phyloP scores from a whole-genome alignment of 2,888 invertebrate species.

The Oegoconia quadripuncta region DNA sequence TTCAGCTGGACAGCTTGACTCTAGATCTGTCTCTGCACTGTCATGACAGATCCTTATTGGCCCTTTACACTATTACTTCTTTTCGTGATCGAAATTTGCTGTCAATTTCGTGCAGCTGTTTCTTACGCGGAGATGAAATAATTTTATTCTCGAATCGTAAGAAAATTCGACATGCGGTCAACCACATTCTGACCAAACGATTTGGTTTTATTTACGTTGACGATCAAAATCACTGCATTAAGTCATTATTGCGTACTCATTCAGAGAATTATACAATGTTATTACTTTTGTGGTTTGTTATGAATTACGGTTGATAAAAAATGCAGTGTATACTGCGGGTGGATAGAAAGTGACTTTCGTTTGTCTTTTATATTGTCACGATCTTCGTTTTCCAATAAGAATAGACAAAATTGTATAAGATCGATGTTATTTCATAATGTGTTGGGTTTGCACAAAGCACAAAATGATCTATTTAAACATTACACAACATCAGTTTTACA shows the following conservation, averaged over 20 bases:
- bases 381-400: background rate
- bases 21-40: no score
- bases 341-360: slow-evolving; percentile 7
- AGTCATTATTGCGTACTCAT: slow-evolving; percentile 15
- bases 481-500: no score
- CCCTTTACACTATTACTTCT: no score
- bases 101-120: no score
- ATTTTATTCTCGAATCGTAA: no score
- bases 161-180: slow-evolving; percentile 23
- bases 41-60: no score
- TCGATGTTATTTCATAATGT: background rate
- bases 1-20: no score
- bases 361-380: slow-evolving; percentile 10
- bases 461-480: no score
- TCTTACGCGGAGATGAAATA: no score
- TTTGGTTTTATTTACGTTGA: slow-evolving; percentile 16
- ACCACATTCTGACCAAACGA: slow-evolving; percentile 24
- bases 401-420: background rate
- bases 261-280: background rate
- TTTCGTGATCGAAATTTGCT: no score
- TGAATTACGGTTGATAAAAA: slow-evolving; percentile 10
- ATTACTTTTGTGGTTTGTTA: slow-evolving; percentile 1
- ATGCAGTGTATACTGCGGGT: slow-evolving; percentile 1
- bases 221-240: slow-evolving; percentile 5
- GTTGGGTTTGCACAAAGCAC: no score